These are phyloP conservation scores for Perizoma flavofasciatum DNA, from an alignment of 2,888 invertebrate genomes.

Conservation along the genomic window DNA sequence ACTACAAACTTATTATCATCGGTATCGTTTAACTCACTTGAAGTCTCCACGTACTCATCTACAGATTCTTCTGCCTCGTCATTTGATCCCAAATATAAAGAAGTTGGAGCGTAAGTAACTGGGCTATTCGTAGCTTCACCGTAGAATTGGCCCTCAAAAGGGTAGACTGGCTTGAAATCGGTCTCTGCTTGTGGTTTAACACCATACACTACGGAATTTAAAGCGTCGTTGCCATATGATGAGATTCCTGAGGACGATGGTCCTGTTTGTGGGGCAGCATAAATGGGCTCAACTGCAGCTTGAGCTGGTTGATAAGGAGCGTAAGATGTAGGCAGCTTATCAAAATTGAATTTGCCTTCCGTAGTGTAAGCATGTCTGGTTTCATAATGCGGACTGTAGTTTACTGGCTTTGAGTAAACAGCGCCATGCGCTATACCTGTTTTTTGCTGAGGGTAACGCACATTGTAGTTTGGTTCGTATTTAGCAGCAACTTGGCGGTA, in stretches of 20 bases:
- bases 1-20: slow-evolving; percentile 85
- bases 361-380: slow-evolving; percentile 73
- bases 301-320: slow-evolving; percentile 57
- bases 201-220: slow-evolving; percentile 74
- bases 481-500: slow-evolving; percentile 71
- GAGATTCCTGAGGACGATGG: slow-evolving; percentile 59
- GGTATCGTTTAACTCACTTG: slow-evolving; percentile 49
- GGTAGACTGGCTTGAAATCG: slow-evolving; percentile 78
- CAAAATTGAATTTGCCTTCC: slow-evolving; percentile 66
- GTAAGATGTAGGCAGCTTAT: slow-evolving; percentile 59
- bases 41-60: slow-evolving; percentile 60
- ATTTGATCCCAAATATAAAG: slow-evolving; percentile 77
- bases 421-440: slow-evolving; percentile 78
- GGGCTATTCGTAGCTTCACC: slow-evolving; percentile 71
- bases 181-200: slow-evolving; percentile 72
- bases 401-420: slow-evolving; percentile 70
- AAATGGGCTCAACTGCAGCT: slow-evolving; percentile 73
- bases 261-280: slow-evolving; percentile 71
- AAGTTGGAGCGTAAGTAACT: slow-evolving; percentile 72
- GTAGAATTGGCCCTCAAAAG: slow-evolving; percentile 72
- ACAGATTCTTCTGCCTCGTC: slow-evolving; percentile 64
- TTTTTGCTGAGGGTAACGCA: slow-evolving; percentile 76
- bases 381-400: slow-evolving; percentile 71
- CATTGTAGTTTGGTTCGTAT: slow-evolving; percentile 71
- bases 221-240: slow-evolving; percentile 64